A percentile compares a stretch with the other conserved stretches of the same genome.
Conservation (phyloP, 2,113 vertebrate species). For the Centropristis striata region DNA sequence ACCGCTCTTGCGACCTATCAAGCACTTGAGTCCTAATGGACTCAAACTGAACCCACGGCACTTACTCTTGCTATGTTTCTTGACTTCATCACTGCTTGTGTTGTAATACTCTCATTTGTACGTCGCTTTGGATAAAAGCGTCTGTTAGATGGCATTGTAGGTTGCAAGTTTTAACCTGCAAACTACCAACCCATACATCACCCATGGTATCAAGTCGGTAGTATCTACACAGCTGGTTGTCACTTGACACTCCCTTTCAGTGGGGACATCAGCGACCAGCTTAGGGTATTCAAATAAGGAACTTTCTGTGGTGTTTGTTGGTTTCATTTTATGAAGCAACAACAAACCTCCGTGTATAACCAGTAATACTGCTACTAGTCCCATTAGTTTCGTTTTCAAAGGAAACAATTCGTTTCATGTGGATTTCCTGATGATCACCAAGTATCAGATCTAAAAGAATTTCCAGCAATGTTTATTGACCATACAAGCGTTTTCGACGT, state of each 20-base stretch:
- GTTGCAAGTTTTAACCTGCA: not conserved
- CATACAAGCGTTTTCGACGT: not conserved
- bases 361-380: not conserved
- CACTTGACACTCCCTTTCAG: conserved; percentile 38
- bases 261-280: conserved; percentile 15
- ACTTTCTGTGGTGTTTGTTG: not conserved
- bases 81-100: no score
- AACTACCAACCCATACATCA: not conserved
- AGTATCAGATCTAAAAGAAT: not conserved
- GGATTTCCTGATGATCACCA: not conserved
- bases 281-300: not conserved
- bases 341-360: not conserved
- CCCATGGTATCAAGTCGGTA: not conserved
- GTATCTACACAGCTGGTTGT: conserved; percentile 4
- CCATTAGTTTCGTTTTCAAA: conserved; percentile 16
- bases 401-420: not conserved
- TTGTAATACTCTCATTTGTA: no score
- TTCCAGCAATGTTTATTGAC: not conserved
- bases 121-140: no score
- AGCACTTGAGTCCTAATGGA: no score
- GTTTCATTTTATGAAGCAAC: conserved; percentile 52
- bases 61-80: no score
- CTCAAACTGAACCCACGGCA: no score
- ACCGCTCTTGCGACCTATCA: no score
- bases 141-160: no score